Evolutionary conservation across 2,888 invertebrate species (phyloP).

Genomic region (Eutolmus rufibarbis): DNA sequence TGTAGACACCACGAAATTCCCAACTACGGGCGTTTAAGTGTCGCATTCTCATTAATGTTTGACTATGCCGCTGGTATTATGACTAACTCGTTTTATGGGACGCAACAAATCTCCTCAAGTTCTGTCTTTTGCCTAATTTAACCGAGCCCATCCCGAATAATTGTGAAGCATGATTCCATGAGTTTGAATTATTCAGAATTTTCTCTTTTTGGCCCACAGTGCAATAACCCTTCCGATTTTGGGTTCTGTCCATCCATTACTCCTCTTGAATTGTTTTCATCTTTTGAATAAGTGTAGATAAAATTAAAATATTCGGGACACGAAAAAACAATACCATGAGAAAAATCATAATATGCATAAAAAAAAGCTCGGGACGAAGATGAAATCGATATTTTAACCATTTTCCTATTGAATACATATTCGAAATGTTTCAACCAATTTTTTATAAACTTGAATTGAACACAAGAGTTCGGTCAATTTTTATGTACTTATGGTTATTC

Average conservation of each 20-base stretch:
- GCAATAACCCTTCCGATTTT: neutral
- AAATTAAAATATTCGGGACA: neutral
- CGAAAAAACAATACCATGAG: neutral
- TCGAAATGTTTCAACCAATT: neutral
- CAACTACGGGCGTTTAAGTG: neutral
- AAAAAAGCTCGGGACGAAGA: neutral
- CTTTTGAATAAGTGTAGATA: neutral
- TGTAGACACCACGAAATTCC: neutral
- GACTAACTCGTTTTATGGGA: neutral
- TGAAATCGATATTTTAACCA: neutral
- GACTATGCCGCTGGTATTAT: neutral
- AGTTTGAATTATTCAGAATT: neutral
- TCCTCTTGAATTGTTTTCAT: neutral
- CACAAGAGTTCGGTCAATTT: neutral
- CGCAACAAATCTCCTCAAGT: neutral
- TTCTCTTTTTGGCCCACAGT: neutral
- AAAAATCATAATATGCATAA: neutral
- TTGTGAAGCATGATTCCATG: neutral
- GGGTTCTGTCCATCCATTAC: neutral
- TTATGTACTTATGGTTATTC: neutral
- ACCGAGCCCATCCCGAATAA: neutral
- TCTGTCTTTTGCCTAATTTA: neutral
- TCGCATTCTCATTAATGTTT: neutral
- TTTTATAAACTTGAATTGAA: neutral
- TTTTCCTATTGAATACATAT: neutral